These are phyloP conservation scores for Orthonyx spaldingii DNA, from an alignment of 2,113 vertebrate genomes.

Conservation along the genomic window DNA sequence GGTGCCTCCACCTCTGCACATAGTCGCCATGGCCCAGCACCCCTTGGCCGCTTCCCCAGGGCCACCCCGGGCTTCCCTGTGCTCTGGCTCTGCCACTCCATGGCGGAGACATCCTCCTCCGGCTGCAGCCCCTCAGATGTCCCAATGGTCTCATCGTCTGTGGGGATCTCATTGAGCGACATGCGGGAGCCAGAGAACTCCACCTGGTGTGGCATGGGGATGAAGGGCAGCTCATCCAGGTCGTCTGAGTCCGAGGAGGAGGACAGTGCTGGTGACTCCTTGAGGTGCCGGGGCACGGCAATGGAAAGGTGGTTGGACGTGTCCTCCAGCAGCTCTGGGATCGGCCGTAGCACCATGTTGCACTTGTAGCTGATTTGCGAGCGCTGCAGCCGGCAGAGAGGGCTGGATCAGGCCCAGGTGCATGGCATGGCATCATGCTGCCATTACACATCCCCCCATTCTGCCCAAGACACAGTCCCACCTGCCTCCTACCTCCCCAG, in stretches of 20 bases:
- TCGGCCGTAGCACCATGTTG: constrained; percentile 93
- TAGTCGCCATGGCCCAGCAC: constrained; percentile 38
- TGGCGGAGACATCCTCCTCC: constrained; percentile 28
- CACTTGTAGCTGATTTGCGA: constrained; percentile 97
- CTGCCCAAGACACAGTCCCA: not conserved
- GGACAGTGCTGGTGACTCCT: constrained; percentile 83
- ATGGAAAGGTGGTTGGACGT: constrained; percentile 89
- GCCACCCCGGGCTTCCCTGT: not conserved
- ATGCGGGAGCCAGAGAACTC: constrained; percentile 91
- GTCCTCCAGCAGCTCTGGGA: constrained; percentile 89
- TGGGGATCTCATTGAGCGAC: constrained; percentile 89
- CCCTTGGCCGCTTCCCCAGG: constrained; percentile 48
- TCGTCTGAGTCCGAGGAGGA: constrained; percentile 96
- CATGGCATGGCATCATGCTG: not conserved
- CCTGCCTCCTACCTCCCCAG: not conserved
- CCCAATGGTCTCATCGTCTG: constrained; percentile 74
- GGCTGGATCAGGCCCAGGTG: not conserved
- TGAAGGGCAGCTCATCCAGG: constrained; percentile 89
- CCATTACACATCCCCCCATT: not conserved
- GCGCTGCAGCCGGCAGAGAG: constrained; percentile 71
- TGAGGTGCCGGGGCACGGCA: constrained; percentile 84
- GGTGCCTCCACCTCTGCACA: constrained; percentile 48
- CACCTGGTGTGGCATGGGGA: constrained; percentile 89
- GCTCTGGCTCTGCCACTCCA: constrained; percentile 70
- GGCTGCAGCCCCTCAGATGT: constrained; percentile 58